These are phyloP conservation scores for Sinocyclocheilus grahami DNA, from an alignment of 2,113 vertebrate species.

Conservation along the genomic window DNA sequence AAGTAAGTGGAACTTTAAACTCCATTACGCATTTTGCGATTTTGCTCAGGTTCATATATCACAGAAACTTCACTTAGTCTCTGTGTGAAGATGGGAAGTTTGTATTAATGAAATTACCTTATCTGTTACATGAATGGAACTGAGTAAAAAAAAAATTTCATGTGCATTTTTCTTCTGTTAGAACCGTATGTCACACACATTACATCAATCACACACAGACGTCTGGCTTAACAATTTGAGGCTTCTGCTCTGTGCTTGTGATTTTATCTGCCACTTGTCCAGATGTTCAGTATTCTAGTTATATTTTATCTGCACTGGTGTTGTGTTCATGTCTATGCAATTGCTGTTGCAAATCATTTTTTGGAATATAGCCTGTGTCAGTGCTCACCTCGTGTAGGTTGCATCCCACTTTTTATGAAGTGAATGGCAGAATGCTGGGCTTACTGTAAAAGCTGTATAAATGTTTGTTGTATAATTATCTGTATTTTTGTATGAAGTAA, in stretches of 20 bases:
- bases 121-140: not conserved
- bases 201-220: not conserved
- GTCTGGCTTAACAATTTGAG: not conserved
- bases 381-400: conserved; percentile 8
- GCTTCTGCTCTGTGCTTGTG: conserved; percentile 21
- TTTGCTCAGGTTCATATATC: conserved; percentile 14
- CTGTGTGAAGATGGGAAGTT: not conserved
- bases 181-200: not conserved
- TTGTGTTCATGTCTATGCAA: not conserved
- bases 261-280: conserved; percentile 13
- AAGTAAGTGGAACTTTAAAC: not conserved
- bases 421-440: conserved; percentile 31
- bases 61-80: not conserved
- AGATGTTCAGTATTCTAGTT: not conserved
- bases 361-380: conserved; percentile 11
- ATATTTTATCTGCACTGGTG: not conserved
- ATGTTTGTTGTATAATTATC: conserved; percentile 14
- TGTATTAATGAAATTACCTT: not conserved
- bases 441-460: conserved; percentile 18
- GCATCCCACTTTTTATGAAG: conserved; percentile 2
- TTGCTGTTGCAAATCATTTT: not conserved
- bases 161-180: conserved; percentile 14
- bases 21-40: not conserved
- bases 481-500: conserved; percentile 54
- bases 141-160: not conserved